phyloP scores from a whole-genome alignment of 2,113 vertebrate genomes.

The Oncorhynchus nerka region DNA sequence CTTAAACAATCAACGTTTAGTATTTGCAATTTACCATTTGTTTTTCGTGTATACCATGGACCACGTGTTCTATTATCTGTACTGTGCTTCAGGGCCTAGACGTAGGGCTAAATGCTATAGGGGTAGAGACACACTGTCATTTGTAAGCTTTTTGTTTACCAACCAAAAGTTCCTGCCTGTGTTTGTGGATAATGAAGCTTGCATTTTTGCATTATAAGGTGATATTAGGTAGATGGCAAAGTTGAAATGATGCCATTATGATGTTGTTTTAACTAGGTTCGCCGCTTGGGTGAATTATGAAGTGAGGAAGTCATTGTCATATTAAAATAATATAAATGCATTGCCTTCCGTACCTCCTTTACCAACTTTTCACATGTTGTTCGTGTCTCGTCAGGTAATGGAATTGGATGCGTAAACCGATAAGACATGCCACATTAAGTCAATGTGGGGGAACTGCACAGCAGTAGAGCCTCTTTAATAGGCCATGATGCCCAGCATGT shows the following conservation, averaged over 20 bases:
- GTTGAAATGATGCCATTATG: neutral
- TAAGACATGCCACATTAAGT: constrained; percentile 49
- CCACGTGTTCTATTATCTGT: constrained; percentile 61
- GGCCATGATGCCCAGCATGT: constrained; percentile 33
- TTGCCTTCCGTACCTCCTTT: too few species aligned
- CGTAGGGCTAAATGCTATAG: constrained; percentile 3
- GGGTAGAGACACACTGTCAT: neutral
- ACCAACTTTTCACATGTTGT: neutral
- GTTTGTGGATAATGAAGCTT: neutral
- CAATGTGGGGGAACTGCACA: constrained; percentile 18
- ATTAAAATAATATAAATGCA: too few species aligned
- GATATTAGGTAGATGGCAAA: neutral
- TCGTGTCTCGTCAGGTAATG: constrained; percentile 18
- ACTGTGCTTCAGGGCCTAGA: constrained; percentile 27
- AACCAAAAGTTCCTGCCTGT: neutral
- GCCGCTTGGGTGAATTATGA: too few species aligned
- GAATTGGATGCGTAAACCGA: constrained; percentile 36
- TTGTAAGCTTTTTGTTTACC: neutral
- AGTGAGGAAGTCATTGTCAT: too few species aligned
- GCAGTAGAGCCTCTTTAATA: constrained; percentile 28
- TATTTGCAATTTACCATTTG: constrained; percentile 47
- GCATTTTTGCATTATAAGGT: neutral
- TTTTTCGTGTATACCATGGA: constrained; percentile 52
- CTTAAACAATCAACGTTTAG: constrained; percentile 64
- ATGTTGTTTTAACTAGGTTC: neutral